Evolutionary conservation across 2,797 vertebrate species (phyloP), one percentile per base, ranked within the genome.

Genomic region (Thunnus albacares): DNA sequence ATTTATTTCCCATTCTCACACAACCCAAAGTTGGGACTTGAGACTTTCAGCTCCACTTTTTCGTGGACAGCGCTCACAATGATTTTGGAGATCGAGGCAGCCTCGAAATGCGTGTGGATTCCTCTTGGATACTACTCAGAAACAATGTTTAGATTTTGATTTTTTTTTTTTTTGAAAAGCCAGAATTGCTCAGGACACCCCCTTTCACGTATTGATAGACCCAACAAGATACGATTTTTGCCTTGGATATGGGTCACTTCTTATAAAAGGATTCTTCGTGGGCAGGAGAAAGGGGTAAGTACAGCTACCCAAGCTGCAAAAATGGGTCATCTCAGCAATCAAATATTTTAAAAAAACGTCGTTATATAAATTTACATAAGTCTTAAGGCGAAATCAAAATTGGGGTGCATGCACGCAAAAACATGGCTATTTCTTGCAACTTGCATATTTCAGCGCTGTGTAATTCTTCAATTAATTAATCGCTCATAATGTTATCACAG

Each of bases 31-130:
- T 95, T 94, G 86, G 73, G 89, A 90, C 88, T 87, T 85, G 57
- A 91, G 90, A 93, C 92, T 94, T 96, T 93, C 92, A 93, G 87
- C 83, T 86, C 83, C 93, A 94, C 95, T 95, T 93, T 87, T 63
- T 71, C 61, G 79, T 83, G 93, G 92, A 94, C 94, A 93, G 93
- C 93, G 92, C 92, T 90, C 87, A 75, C 71, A 15, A 58, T 61
- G 72, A 49, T 80, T 75, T 20, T 53, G 30, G 63, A 77, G 72
- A 83, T 82, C 84, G 90, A 82, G 86, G 79, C 84, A 88, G 82
- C 83, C 47, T 87, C 83, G 74, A 81, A 59, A 86, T 81, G 79
- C 81, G 71, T 61, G 79, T 75, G 85, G 90, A 89, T 92, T 92
- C 83, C 84, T 38, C 80, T 75, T 89, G 94, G 93, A 95, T 95